Evolutionary conservation across 2,113 vertebrate species (phyloP).

Genomic region (Chelonoidis abingdonii): DNA sequence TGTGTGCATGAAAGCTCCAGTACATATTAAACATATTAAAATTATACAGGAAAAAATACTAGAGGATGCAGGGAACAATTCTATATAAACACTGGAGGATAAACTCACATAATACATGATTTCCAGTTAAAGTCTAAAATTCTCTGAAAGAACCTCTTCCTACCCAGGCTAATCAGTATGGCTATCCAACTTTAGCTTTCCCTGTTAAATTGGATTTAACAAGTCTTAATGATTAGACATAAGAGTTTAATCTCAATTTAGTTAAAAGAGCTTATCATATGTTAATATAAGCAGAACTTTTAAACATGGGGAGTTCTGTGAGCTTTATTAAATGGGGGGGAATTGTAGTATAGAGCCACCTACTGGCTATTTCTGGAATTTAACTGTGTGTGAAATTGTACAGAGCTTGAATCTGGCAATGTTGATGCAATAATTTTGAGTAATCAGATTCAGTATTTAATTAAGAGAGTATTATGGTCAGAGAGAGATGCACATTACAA

Average conservation of each 20-base stretch:
- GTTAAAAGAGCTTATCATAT: neutral
- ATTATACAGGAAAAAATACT: rapidly evolving
- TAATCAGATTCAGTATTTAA: neutral
- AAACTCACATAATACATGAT: rapidly evolving
- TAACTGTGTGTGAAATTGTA: rapidly evolving
- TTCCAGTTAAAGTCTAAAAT: neutral
- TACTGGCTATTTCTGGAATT: neutral
- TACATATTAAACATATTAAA: rapidly evolving
- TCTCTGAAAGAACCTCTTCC: neutral
- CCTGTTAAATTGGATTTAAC: neutral
- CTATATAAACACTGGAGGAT: neutral
- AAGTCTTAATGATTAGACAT: neutral
- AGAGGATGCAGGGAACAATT: neutral
- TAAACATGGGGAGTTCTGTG: neutral
- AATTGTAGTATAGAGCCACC: neutral
- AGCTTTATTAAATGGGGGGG: neutral
- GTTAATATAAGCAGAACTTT: neutral
- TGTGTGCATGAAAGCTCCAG: neutral
- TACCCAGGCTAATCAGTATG: neutral
- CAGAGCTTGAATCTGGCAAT: neutral
- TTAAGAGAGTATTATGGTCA: neutral
- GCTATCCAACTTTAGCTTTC: neutral
- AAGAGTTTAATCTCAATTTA: neutral
- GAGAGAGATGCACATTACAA: neutral
- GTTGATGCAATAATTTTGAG: neutral